A percentile compares a stretch with the other conserved stretches of the same genome.
phyloP scores from a whole-genome alignment of 2,113 vertebrate genomes.

The Garra rufa region DNA sequence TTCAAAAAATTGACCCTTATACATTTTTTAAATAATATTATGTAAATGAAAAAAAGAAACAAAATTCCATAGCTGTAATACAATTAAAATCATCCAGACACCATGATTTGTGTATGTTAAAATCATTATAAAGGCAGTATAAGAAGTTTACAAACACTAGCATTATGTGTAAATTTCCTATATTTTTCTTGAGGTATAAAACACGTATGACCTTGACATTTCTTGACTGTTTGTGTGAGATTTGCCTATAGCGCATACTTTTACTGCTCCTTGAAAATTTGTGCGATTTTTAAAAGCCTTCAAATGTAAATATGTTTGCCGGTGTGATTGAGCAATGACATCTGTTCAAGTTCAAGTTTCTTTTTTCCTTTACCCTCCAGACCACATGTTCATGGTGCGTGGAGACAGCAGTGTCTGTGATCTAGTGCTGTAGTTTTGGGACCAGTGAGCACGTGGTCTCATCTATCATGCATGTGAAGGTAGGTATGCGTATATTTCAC shows the following conservation, averaged over 20 bases:
- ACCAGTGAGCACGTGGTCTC: slow-evolving; percentile 10
- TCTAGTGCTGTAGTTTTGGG: slow-evolving; percentile 5
- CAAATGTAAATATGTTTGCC: neutral
- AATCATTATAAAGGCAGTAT: neutral
- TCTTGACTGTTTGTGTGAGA: neutral
- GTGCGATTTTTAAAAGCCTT: neutral
- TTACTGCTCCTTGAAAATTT: neutral
- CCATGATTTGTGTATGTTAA: neutral
- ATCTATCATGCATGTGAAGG: slow-evolving; percentile 14
- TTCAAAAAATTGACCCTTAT: too few relatives aligned
- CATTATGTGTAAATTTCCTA: neutral
- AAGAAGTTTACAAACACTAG: neutral
- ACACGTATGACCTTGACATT: neutral
- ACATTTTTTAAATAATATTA: neutral
- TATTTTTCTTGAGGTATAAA: neutral
- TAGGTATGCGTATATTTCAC: slow-evolving; percentile 18
- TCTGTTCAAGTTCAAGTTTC: slow-evolving; percentile 40
- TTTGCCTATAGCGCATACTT: neutral
- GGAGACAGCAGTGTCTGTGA: neutral
- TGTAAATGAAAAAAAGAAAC: neutral
- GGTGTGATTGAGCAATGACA: neutral
- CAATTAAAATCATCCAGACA: neutral
- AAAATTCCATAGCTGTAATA: neutral
- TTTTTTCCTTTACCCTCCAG: slow-evolving; percentile 46
- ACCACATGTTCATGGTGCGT: neutral